Percentiles rank a stretch among this genome's conserved stretches.
Evolutionary conservation across 2,888 invertebrate genomes (phyloP).

Genomic region (Hydroisotoma schaefferi): DNA sequence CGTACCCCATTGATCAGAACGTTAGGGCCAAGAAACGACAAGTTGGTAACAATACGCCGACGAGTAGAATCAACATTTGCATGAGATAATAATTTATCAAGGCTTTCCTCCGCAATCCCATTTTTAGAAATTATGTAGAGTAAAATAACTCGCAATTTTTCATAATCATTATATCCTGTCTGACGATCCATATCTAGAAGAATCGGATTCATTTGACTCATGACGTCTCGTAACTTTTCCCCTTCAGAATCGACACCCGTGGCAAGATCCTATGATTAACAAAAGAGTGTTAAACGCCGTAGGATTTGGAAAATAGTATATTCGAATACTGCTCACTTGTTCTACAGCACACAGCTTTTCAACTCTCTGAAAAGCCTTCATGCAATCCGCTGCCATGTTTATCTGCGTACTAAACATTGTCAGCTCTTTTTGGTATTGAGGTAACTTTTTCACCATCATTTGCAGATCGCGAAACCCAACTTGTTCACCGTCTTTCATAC

Average conservation of each 20-base stretch:
- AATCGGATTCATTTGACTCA: slow-evolving; percentile 36
- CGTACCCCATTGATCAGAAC: slow-evolving; percentile 34
- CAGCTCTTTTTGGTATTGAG: slow-evolving; percentile 37
- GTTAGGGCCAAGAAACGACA: slow-evolving; percentile 32
- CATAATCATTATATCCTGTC: slow-evolving; percentile 27
- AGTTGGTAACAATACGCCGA: slow-evolving; percentile 32
- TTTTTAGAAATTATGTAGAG: slow-evolving; percentile 40
- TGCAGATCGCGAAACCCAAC: slow-evolving; percentile 24
- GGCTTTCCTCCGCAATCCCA: slow-evolving; percentile 36
- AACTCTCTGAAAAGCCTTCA: slow-evolving; percentile 28
- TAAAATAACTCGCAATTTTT: slow-evolving; percentile 42
- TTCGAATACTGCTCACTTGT: slow-evolving; percentile 18
- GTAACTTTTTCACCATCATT: slow-evolving; percentile 37
- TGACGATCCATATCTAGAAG: slow-evolving; percentile 29
- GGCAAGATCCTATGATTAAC: slow-evolving; percentile 33
- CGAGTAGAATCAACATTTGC: slow-evolving; percentile 24
- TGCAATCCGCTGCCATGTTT: slow-evolving; percentile 33
- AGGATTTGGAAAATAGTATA: neutral
- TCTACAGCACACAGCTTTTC: slow-evolving; percentile 33
- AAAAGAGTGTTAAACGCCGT: neutral
- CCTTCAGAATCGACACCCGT: slow-evolving; percentile 32
- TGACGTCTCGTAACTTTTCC: slow-evolving; percentile 35
- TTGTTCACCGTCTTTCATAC: slow-evolving; percentile 15
- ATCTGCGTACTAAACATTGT: slow-evolving; percentile 33
- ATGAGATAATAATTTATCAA: slow-evolving; percentile 39